Percentiles rank a stretch among this genome's conserved stretches.
Evolutionary conservation across 1,140 invertebrate genomes (phyloP).

Genomic region (Ceratina calcarata): DNA sequence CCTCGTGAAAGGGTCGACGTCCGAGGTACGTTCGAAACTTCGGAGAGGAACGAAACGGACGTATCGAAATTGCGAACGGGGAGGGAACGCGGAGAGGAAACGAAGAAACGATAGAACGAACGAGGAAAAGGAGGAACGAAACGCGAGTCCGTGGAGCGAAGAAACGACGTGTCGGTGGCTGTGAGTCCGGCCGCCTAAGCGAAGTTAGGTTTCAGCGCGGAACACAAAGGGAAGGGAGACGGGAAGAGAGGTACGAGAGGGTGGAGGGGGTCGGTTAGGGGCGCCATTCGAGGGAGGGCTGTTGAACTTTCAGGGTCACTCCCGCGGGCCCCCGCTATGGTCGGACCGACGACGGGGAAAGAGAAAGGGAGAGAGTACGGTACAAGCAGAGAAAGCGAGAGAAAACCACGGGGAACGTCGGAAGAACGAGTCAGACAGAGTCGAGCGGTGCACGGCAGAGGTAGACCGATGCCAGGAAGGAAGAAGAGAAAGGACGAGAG

Average conservation of each 20-base stretch:
- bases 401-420: neutral
- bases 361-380: slow-evolving; percentile 1
- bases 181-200: slow-evolving; percentile 55
- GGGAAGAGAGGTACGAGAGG: slow-evolving; percentile 27
- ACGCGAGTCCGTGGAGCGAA: neutral
- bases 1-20: neutral
- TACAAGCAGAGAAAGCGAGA: neutral
- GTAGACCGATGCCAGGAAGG: neutral
- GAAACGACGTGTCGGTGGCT: slow-evolving; percentile 34
- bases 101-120: neutral
- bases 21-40: too few relatives aligned
- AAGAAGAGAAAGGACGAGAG: neutral
- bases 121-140: slow-evolving; percentile 4
- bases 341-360: slow-evolving; percentile 43
- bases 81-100: neutral
- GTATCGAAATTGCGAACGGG: too few relatives aligned
- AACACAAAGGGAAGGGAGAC: slow-evolving; percentile 65
- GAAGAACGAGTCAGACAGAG: neutral
- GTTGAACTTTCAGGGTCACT: slow-evolving; percentile 79
- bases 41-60: neutral
- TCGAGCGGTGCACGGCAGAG: neutral
- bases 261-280: slow-evolving; percentile 39
- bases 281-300: slow-evolving; percentile 71
- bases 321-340: slow-evolving; percentile 51
- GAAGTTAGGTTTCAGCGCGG: slow-evolving; percentile 68